Evolutionary conservation across 2,888 invertebrate species (phyloP), one percentile per base, ranked within the genome.

Genomic region (Aleiodes leptofemur): DNA sequence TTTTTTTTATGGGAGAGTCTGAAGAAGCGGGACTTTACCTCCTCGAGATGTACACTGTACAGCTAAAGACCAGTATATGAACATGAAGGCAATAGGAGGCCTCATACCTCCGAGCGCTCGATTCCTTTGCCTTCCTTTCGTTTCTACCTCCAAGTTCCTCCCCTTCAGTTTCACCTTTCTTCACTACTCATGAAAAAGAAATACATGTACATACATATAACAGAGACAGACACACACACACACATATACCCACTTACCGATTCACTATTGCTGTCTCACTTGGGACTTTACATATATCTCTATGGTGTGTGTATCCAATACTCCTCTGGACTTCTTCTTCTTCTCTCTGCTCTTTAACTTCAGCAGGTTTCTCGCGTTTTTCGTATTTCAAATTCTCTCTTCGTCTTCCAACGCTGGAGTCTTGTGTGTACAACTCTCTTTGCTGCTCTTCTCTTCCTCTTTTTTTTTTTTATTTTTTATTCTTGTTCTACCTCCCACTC

Each of bases 11-110:
- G 50, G 43, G 59, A 14, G 73, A 75, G 72, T 51, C 70, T 75
- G 69, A 72, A 48, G 55, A 77, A 80, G 77, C 79, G 79, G 78
- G 76, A 80, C 78, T 80, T 78, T 79, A 78, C 77, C 55, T 76
- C 74, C 56, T 74, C 66, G 73, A 71, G 71, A 34, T 66, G 56
- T 56, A 57, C 69, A 59, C 59, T 69, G 69, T 69, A 69, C 57
- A 64, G 29, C 73, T 69, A 53, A 53, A 51, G 50, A 68, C 68
- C 31, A 68, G 29, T 51, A 51, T 31, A 31, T 2, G 8, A 68
- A 68, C 68, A 51, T n/a, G 14, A 68, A 66, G 50, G 29, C 50
- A 23, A 43, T 50, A n/a, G 31, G 31, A 48, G 23, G 64, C 64
- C 43, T 64, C 48, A 64, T 64, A 48, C 64, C 64, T 64, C 61